Conservation (phyloP, 2,797 vertebrate genomes). For the Dryobates pubescens region DNA sequence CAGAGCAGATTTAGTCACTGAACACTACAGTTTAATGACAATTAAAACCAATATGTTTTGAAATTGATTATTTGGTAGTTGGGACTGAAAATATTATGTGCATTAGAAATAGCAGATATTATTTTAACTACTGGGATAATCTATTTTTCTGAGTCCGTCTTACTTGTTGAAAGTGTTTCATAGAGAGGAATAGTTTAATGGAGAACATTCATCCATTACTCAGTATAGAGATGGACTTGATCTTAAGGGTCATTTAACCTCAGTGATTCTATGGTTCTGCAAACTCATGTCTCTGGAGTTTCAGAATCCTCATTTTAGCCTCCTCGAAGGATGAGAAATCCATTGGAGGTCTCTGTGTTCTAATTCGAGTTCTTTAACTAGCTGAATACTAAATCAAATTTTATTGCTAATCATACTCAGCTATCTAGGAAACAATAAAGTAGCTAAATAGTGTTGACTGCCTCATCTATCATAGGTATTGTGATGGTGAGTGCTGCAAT, state of each 20-base stretch:
- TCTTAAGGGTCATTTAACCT: fast-evolving
- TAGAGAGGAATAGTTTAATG: background rate
- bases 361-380: background rate
- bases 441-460: background rate
- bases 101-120: background rate
- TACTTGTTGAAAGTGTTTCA: background rate
- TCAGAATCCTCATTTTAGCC: background rate
- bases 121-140: background rate
- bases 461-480: background rate
- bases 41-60: background rate
- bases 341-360: background rate
- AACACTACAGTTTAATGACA: background rate
- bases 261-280: background rate
- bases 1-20: background rate
- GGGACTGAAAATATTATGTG: background rate
- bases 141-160: background rate
- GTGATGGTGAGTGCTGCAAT: background rate
- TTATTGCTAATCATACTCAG: background rate
- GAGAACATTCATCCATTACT: background rate
- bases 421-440: background rate
- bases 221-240: fast-evolving
- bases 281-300: background rate
- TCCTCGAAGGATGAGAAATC: background rate
- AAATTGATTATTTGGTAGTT: background rate
- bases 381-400: background rate